Percentiles rank a stretch among this genome's conserved stretches.
Conservation (phyloP, 2,797 vertebrate genomes). For the Etheostoma perlongum region DNA sequence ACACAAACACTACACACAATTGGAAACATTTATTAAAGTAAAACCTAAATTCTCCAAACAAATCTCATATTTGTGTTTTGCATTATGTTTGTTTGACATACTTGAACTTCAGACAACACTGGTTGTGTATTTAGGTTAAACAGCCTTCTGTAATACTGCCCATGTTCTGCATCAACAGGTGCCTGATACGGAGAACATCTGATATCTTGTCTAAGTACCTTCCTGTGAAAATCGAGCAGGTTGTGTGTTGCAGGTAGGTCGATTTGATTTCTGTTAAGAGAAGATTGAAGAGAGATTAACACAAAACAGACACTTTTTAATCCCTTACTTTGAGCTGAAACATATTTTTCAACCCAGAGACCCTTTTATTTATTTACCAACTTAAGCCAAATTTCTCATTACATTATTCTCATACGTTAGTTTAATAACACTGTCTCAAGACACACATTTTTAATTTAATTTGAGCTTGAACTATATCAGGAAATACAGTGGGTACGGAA, state of each 20-base stretch:
- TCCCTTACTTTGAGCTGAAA: neutral
- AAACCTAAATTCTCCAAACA: neutral
- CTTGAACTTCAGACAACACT: neutral
- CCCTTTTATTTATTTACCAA: neutral
- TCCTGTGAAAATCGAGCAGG: conserved; percentile 98
- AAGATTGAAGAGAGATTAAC: neutral
- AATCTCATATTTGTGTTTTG: neutral
- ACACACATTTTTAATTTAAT: neutral
- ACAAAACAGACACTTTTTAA: neutral
- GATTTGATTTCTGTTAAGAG: neutral
- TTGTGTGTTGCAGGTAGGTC: conserved; percentile 95
- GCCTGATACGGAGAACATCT: conserved; percentile 96
- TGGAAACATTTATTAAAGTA: neutral
- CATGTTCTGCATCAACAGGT: conserved; percentile 79
- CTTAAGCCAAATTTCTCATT: neutral
- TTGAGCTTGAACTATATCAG: neutral
- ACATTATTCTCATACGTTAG: neutral
- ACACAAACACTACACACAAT: too few species aligned
- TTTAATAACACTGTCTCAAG: neutral
- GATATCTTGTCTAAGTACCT: conserved; percentile 98
- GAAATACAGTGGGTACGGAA: too few species aligned
- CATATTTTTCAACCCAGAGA: neutral
- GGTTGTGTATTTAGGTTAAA: neutral
- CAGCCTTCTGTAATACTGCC: neutral
- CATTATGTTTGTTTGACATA: neutral